These are phyloP conservation scores for Melipona bicolor DNA, from an alignment of 2,888 invertebrate genomes.

Conservation along the genomic window DNA sequence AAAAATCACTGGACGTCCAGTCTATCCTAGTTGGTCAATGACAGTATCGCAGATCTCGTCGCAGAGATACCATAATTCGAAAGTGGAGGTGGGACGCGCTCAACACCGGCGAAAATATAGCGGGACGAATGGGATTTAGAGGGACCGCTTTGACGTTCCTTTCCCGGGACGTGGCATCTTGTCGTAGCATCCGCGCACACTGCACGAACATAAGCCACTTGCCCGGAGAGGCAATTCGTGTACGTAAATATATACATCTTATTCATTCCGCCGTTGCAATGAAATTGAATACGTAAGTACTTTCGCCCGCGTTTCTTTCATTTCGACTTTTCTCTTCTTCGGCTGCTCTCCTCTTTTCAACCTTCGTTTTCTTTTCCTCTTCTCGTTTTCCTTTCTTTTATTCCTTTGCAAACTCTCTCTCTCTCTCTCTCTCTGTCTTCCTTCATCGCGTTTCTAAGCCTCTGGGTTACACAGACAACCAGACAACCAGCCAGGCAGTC, in stretches of 20 bases:
- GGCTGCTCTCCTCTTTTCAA: constrained; percentile 5
- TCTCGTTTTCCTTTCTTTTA: neutral
- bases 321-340: constrained; percentile 40
- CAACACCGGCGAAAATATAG: constrained; percentile 38
- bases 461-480: constrained; percentile 5
- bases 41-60: too few relatives aligned
- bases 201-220: constrained; percentile 50
- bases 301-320: constrained; percentile 38
- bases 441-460: neutral
- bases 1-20: too few relatives aligned
- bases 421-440: neutral
- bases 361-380: neutral
- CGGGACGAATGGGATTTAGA: constrained; percentile 42
- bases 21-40: too few relatives aligned
- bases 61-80: neutral
- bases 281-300: constrained; percentile 60
- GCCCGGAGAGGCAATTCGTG: constrained; percentile 53
- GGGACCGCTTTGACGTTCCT: constrained; percentile 55
- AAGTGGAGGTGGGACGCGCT: constrained; percentile 24
- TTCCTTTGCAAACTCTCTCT: neutral
- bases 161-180: constrained; percentile 35
- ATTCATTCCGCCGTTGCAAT: constrained; percentile 55
- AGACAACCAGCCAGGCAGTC: constrained; percentile 28
- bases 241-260: constrained; percentile 53
- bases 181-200: constrained; percentile 32